Conservation (phyloP, 2,113 vertebrate species). For the Indicator indicator region DNA sequence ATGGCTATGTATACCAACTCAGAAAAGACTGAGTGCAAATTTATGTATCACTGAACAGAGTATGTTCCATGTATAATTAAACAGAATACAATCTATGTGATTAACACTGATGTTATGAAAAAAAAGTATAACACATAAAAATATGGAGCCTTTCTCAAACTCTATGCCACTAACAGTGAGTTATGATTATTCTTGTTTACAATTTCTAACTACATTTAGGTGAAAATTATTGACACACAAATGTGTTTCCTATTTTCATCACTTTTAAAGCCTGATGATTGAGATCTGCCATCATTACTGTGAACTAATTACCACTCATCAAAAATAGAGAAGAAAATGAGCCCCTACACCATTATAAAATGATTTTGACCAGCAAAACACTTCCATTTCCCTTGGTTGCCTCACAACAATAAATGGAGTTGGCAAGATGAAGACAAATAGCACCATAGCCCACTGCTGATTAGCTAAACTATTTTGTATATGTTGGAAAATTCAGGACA, state of each 20-base stretch:
- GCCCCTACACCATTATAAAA: background rate
- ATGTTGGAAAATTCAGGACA: conserved; percentile 63
- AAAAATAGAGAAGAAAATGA: background rate
- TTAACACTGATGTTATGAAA: background rate
- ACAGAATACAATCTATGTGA: background rate
- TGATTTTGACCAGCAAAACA: conserved; percentile 4
- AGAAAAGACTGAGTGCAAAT: background rate
- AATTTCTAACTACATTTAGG: background rate
- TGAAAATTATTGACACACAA: background rate
- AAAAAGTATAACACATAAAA: background rate
- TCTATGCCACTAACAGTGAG: background rate
- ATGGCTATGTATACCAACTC: background rate
- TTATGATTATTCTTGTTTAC: background rate
- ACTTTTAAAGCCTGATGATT: background rate
- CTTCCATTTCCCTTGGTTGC: conserved; percentile 11
- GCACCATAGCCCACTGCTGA: conserved; percentile 63
- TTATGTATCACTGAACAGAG: background rate
- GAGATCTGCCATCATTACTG: background rate
- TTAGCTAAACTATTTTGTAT: conserved; percentile 69
- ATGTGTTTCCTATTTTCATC: background rate
- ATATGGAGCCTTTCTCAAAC: background rate
- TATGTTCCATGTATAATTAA: background rate
- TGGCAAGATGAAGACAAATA: conserved; percentile 84
- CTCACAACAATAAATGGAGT: conserved; percentile 24
- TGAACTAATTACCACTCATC: background rate